Evolutionary conservation across 2,113 vertebrate species (phyloP), one percentile per base, ranked within the genome.

Genomic region (Boleophthalmus pectinirostris): DNA sequence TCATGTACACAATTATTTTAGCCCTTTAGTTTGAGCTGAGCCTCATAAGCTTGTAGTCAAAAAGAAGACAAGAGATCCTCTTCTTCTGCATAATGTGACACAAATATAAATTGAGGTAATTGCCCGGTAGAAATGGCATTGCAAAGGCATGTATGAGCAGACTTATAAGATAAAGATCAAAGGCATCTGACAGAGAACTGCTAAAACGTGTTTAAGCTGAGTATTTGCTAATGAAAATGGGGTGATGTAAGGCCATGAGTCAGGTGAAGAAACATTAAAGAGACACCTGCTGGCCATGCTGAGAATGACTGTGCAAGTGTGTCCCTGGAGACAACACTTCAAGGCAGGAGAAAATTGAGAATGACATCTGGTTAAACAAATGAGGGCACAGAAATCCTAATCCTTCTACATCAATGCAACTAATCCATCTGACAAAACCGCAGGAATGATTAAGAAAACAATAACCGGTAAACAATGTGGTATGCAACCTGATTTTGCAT

Each of bases 201-300:
- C n/a, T 23, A 43, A 47, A 66, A 47, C 23, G 20, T 47, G 23
- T 47, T 66, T 64, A 33, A 43, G 33, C 65, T 5, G 7, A 45
- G 63, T 65, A 65, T 43, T 66, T 45, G 38, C 38, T 66, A 66
- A 66, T 66, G 63, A 66, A n/a, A 66, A 45, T 11, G 35, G 9
- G 63, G 63, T 66, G 63, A 38, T 45, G 38, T 21, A 8, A 47
- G 65, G 21, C 13, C 43, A 46, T 5, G 20, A 46, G 43, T 66
- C 64, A 47, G 63, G 33, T 43, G 43, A 25, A 66, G 16, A 38
- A 38, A 43, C 63, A 45, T 21, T 21, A n/a, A 64, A 35, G 33
- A 29, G 65, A 43, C 64, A 66, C 35, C 64, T 66, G 64, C n/a
- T 47, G 65, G 38, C 23, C 43, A 23, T 4, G 45, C 20, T 23